Percentiles rank a stretch among this genome's conserved stretches.
Evolutionary conservation across 2,797 vertebrate species (phyloP).

Genomic region (Diceros bicornis): DNA sequence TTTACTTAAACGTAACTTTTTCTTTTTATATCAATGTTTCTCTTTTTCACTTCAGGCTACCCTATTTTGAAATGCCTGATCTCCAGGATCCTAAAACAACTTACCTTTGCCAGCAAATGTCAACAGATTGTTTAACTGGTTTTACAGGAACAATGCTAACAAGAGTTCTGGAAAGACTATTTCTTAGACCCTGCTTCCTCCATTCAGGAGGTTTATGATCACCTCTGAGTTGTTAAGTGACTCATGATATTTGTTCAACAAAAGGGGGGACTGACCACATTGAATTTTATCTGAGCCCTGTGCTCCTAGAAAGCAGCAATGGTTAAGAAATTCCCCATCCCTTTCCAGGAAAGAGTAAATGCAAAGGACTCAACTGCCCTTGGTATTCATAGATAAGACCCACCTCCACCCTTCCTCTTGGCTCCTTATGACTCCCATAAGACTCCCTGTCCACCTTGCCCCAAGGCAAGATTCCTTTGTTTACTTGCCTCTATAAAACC

Average conservation of each 20-base stretch:
- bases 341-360: constrained; percentile 44
- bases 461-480: neutral
- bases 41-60: constrained; percentile 20
- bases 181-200: neutral
- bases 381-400: neutral
- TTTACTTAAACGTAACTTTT: constrained; percentile 4
- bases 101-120: neutral
- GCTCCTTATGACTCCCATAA: neutral
- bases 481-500: constrained; percentile 19
- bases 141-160: constrained; percentile 8
- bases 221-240: neutral
- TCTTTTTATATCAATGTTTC: constrained; percentile 32
- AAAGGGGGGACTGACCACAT: neutral
- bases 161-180: constrained; percentile 19
- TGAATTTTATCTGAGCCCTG: constrained; percentile 30
- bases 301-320: neutral
- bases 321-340: neutral
- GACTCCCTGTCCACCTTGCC: neutral
- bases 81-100: constrained; percentile 51
- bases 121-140: constrained; percentile 13
- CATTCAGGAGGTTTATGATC: constrained; percentile 3
- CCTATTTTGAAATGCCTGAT: constrained; percentile 56
- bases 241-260: constrained; percentile 2
- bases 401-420: neutral
- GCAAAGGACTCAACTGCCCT: neutral